phyloP scores from a whole-genome alignment of 2,797 vertebrate species.

The Premnoplex brunnescens region DNA sequence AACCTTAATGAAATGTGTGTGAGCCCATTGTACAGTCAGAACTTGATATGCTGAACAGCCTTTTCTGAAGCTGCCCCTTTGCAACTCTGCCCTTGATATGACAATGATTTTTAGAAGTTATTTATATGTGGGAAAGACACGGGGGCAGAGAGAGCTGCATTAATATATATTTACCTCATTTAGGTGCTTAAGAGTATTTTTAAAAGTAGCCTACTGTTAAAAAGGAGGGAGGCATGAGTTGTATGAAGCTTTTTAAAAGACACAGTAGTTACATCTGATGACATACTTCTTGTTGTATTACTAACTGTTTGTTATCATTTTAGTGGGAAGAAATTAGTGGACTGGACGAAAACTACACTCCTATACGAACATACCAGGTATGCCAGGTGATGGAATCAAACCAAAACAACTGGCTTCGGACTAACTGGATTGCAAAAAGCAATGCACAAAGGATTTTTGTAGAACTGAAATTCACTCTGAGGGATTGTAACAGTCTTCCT shows the following conservation, averaged over 20 bases:
- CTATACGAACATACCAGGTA: slow-evolving; percentile 98
- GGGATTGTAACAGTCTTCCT: slow-evolving; percentile 99
- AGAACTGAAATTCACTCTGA: slow-evolving; percentile 99
- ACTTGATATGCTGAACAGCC: neutral
- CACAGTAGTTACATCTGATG: neutral
- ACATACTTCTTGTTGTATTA: neutral
- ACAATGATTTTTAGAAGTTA: neutral
- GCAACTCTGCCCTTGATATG: neutral
- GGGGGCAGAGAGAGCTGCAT: neutral
- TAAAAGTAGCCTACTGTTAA: neutral
- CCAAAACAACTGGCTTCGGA: slow-evolving; percentile 99
- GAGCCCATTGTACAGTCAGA: neutral
- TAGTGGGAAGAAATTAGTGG: slow-evolving; percentile 99
- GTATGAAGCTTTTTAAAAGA: neutral
- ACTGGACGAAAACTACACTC: slow-evolving; percentile 98
- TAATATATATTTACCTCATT: neutral
- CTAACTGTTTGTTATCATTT: slow-evolving; percentile 71
- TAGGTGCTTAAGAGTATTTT: neutral
- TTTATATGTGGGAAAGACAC: neutral
- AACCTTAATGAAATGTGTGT: neutral
- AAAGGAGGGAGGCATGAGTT: neutral
- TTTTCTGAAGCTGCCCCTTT: neutral
- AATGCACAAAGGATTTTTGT: slow-evolving; percentile 99
- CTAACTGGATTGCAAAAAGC: slow-evolving; percentile 99
- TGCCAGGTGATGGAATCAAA: slow-evolving; percentile 99